Evolutionary conservation across 2,888 invertebrate genomes (phyloP), one percentile per base, ranked within the genome.

Genomic region (Andrena praecox): DNA sequence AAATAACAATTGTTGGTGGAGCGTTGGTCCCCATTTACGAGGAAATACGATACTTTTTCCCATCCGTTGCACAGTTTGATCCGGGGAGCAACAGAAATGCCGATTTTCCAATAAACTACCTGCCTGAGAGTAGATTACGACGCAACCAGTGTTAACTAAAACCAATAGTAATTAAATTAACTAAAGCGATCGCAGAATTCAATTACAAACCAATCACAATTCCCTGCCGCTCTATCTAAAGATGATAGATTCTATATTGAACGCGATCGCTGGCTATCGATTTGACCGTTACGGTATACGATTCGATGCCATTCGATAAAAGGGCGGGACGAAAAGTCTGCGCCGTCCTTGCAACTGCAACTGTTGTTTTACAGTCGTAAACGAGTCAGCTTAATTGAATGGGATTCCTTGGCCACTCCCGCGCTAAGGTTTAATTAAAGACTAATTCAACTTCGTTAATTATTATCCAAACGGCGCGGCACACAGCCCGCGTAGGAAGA

Each of bases 401-500:
- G n/a, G 24, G 52, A 42, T 60, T 66, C 12, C 62, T 69, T 54
- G 50, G 7, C n/a, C 29, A 59, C 50, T 20, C n/a, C 10, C 24
- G 54, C 54, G 64, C 56, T n/a, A 69, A 35, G n/a, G 35, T 66
- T 80, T 50, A 66, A 79, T 74, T 66, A 69, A 59, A 52, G 31
- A 66, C 66, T 67, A 67, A 81, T 80, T 66, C 69, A 80, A 80
- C 66, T 62, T 80, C 70, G 81, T 80, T 81, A 81, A 81, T 81
- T 80, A 62, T 80, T 50, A 56, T 62, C 27, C 27, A 54, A 80
- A 2, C 31, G 42, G 27, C 6, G 60, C 33, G 29, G 35, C 60
- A 42, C 29, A 59, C 56, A 31, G 27, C 6, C n/a, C 27, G 10
- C n/a, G n/a, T 24, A 48, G 24, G 24, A 66, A 66, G 73, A 54